phyloP scores from a whole-genome alignment of 1,140 invertebrate species.

The Rhyacophila brunnea region DNA sequence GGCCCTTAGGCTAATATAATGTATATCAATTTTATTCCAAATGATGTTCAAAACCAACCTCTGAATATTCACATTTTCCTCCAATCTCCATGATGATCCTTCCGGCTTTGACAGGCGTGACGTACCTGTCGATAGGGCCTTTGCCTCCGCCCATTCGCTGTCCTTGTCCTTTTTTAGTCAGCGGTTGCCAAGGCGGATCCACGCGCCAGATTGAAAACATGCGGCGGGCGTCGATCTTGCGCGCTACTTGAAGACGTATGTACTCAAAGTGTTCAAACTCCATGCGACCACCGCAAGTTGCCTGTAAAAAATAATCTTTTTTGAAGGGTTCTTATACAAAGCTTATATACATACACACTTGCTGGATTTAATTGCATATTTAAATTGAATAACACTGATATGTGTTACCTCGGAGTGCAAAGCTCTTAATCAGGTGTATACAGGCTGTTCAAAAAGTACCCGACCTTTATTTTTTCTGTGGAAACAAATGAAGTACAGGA shows the following conservation, averaged over 20 bases:
- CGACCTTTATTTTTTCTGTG: too few relatives aligned
- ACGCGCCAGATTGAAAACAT: constrained; percentile 97
- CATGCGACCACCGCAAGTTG: constrained; percentile 80
- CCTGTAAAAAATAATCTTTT: constrained; percentile 61
- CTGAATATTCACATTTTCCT: constrained; percentile 83
- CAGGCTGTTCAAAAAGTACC: too few relatives aligned
- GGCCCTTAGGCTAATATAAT: too few relatives aligned
- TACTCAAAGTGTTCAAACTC: constrained; percentile 83
- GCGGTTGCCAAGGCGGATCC: constrained; percentile 91
- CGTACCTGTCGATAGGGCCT: constrained; percentile 92
- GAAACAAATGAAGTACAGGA: too few relatives aligned
- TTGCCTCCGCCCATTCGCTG: constrained; percentile 95
- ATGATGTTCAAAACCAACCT: constrained; percentile 67
- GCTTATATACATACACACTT: too few relatives aligned
- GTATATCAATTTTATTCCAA: too few relatives aligned
- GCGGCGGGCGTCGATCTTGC: constrained; percentile 72
- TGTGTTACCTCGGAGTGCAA: too few relatives aligned
- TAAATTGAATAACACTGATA: too few relatives aligned
- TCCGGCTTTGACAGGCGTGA: constrained; percentile 86
- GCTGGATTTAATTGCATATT: too few relatives aligned
- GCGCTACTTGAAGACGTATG: constrained; percentile 73
- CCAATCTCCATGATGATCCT: constrained; percentile 95
- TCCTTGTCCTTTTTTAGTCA: constrained; percentile 89
- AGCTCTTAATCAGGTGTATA: too few relatives aligned
- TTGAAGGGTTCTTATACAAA: too few relatives aligned